Evolutionary conservation across 2,797 vertebrate genomes (phyloP).

Genomic region (Acestrorhynchus altus): DNA sequence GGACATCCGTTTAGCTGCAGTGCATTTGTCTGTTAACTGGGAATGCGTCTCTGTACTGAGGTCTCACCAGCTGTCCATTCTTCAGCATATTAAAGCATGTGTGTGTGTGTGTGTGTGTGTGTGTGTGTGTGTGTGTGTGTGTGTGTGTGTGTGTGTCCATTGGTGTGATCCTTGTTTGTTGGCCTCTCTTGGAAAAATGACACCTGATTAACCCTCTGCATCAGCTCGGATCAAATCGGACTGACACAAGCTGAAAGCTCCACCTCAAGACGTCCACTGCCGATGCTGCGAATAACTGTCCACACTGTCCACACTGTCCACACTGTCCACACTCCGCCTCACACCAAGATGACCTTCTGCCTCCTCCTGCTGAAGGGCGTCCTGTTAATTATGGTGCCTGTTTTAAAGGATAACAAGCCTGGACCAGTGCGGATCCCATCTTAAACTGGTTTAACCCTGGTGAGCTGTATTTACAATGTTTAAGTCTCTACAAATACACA

Average conservation of each 20-base stretch:
- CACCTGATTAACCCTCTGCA: no score
- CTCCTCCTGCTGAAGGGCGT: background rate
- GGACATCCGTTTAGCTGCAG: background rate
- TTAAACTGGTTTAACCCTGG: no score
- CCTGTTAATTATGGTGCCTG: background rate
- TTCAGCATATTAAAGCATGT: no score
- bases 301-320: no score
- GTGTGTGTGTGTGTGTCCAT: background rate
- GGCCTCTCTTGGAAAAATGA: no score
- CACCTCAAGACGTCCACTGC: no score
- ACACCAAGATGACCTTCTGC: background rate
- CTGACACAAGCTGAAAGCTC: no score
- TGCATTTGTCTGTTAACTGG: background rate
- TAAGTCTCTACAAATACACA: no score
- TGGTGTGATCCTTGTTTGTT: background rate
- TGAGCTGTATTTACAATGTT: no score
- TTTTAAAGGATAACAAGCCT: background rate
- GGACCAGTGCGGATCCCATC: background rate
- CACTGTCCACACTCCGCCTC: background rate
- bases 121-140: background rate
- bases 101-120: no score
- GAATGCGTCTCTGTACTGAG: background rate
- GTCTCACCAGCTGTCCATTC: background rate
- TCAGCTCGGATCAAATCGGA: no score
- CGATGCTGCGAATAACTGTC: background rate